Conservation (phyloP, 2,113 vertebrate genomes). For the Channa argus region DNA sequence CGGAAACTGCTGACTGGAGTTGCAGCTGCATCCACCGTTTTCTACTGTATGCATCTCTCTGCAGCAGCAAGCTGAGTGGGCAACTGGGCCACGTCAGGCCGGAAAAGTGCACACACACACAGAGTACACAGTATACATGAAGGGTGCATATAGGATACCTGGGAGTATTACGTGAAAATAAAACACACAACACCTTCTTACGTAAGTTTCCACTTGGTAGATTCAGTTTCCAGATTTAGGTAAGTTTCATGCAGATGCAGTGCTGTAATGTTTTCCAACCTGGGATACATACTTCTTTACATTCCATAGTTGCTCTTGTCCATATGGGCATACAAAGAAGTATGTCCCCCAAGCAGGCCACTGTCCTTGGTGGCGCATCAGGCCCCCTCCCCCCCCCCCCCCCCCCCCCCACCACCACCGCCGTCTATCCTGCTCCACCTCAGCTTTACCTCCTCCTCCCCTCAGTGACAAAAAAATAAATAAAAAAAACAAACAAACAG, state of each 20-base stretch:
- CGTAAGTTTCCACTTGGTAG: background rate
- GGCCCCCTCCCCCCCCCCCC: conserved; percentile 18
- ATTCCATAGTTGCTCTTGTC: conserved; percentile 99
- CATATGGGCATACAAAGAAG: conserved; percentile 99
- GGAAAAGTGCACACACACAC: background rate
- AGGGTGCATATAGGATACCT: background rate
- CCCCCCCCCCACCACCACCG: no score
- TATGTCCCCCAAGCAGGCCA: conserved; percentile 96
- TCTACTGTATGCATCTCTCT: conserved; percentile 39
- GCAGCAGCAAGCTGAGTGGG: conserved; percentile 51
- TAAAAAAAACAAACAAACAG: background rate
- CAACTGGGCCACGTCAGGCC: conserved; percentile 40
- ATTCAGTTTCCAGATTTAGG: background rate
- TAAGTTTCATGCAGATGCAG: conserved; percentile 48
- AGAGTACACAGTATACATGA: background rate
- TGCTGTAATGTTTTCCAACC: conserved; percentile 83
- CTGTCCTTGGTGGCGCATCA: conserved; percentile 78
- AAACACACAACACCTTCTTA: conserved; percentile 14
- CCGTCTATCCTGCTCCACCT: background rate
- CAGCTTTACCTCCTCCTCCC: background rate
- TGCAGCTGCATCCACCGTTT: conserved; percentile 54
- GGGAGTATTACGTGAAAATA: background rate
- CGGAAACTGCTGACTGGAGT: conserved; percentile 57
- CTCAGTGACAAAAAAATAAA: background rate
- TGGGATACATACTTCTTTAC: conserved; percentile 99